These are phyloP conservation scores for Protobothrops mucrosquamatus DNA, from an alignment of 2,113 vertebrate species.

Conservation along the genomic window DNA sequence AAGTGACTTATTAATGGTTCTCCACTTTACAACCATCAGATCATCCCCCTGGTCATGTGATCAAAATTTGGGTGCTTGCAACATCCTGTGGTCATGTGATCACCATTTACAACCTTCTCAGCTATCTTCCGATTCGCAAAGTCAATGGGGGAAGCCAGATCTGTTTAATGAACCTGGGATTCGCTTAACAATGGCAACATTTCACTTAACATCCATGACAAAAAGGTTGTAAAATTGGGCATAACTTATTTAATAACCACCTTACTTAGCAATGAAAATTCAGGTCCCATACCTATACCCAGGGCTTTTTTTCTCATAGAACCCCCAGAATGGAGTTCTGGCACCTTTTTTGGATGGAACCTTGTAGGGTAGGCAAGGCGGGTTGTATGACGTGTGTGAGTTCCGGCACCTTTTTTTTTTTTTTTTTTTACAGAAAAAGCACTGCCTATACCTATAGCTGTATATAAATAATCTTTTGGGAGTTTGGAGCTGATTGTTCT, in stretches of 20 bases:
- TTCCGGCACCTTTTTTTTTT: no score
- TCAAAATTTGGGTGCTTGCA: background rate
- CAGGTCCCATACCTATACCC: background rate
- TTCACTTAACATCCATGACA: background rate
- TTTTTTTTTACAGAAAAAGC: no score
- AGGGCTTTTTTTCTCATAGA: no score
- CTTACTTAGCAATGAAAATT: background rate
- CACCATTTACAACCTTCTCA: background rate
- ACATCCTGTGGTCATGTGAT: background rate
- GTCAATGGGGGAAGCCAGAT: background rate
- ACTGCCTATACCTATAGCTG: background rate
- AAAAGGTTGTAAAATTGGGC: background rate
- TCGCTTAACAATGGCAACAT: background rate
- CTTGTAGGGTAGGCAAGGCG: no score
- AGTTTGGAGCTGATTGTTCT: background rate
- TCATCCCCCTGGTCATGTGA: background rate
- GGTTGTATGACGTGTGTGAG: no score
- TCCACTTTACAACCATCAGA: background rate
- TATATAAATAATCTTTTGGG: background rate
- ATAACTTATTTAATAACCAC: background rate
- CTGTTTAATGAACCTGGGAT: background rate
- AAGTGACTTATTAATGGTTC: background rate
- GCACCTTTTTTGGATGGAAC: no score
- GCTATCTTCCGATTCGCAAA: background rate
- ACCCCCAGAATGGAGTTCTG: no score